phyloP scores from a whole-genome alignment of 2,888 invertebrate species.

The Rhagophthalmus giganteus region DNA sequence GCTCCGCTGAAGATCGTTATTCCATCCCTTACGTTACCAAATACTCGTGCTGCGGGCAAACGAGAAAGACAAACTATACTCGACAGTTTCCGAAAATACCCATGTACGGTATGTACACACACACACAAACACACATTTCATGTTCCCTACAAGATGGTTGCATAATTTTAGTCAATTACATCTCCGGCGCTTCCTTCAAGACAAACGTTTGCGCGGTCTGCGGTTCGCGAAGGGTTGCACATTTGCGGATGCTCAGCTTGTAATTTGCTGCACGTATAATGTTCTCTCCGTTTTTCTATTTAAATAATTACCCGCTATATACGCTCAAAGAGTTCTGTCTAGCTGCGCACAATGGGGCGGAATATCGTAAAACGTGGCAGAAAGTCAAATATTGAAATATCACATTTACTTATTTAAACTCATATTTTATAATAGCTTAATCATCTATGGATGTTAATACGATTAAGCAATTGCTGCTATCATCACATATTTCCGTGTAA shows the following conservation, averaged over 20 bases:
- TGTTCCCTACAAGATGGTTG: conserved; percentile 32
- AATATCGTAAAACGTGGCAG: no score
- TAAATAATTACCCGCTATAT: no score
- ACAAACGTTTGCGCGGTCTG: conserved; percentile 25
- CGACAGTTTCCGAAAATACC: conserved; percentile 16
- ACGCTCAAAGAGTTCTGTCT: no score
- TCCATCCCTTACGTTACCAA: conserved; percentile 4
- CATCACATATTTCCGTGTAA: no score
- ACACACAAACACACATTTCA: conserved; percentile 26
- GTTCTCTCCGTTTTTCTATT: not conserved
- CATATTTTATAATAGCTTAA: no score
- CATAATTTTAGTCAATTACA: conserved; percentile 43
- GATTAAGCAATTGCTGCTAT: no score
- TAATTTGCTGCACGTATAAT: conserved; percentile 11
- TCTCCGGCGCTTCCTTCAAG: conserved; percentile 31
- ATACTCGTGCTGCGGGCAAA: no score
- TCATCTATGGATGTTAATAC: no score
- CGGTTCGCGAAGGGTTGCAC: conserved; percentile 18
- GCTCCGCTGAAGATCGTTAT: not conserved
- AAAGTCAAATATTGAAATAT: no score
- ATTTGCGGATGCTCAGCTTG: conserved; percentile 20
- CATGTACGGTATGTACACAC: conserved; percentile 22
- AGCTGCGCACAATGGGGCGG: no score
- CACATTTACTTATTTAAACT: no score
- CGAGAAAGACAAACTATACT: not conserved